Evolutionary conservation across 2,888 invertebrate genomes (phyloP), one percentile per base, ranked within the genome.

Genomic region (Hirudinaria manillensis): DNA sequence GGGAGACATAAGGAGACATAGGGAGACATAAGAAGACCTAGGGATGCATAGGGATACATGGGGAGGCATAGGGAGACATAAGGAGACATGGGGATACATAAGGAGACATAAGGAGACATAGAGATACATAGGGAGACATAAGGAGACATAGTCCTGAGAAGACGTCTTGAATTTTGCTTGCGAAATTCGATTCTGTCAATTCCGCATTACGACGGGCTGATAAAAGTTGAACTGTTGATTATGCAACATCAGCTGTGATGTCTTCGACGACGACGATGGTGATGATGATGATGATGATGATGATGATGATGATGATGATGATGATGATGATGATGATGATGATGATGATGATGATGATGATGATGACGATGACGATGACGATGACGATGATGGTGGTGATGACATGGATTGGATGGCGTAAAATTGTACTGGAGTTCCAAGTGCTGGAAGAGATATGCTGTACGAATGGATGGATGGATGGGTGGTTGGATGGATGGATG

Each of bases 341-440:
- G 61, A 61, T 29, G 61, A 61, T 61, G 61, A 6, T 29, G n/a
- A 61, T n/a, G 61, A 16, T 29, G n/a, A 6, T 13, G 61, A 61
- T 19, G 61, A 61, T n/a, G n/a, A 61, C 13, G 61, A 61, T 61
- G 61, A 16, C n/a, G 61, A n/a, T 19, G 61, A 61, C 13, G 61
- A 61, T 61, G 68, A 32, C 29, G 34, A 68, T 36, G 68, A 32
- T 21, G 68, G 29, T 68, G 68, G 21, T 68, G 68, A 68, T 68
- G 68, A 68, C 29, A 61, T 61, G 29, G 29, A 29, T 45, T 45
- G 45, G 45, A 45, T 45, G 36, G 10, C n/a, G n/a, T n/a, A n/a
- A n/a, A n/a, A n/a, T n/a, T n/a, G n/a, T n/a, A n/a, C n/a, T n/a
- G n/a, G n/a, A n/a, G n/a, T n/a, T n/a, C n/a, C n/a, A n/a, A n/a